These are phyloP conservation scores for Caenorhabditis virilis DNA, from an alignment of 2,888 invertebrate genomes.

Conservation along the genomic window DNA sequence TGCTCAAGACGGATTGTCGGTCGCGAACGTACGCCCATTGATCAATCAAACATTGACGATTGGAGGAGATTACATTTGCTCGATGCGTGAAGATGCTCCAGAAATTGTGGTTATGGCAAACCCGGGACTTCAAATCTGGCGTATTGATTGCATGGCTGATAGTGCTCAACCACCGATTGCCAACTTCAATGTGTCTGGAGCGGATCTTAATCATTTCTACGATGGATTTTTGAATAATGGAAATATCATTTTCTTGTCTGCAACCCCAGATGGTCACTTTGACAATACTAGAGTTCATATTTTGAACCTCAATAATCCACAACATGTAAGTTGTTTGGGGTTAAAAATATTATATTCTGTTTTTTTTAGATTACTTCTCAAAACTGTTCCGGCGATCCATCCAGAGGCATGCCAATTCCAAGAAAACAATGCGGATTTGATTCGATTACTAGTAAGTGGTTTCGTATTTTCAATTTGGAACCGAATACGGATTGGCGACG, in stretches of 20 bases:
- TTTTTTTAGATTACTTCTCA: constrained; percentile 58
- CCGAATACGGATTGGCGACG: neutral
- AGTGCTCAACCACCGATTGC: constrained; percentile 53
- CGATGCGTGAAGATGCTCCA: constrained; percentile 65
- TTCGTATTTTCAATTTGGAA: neutral
- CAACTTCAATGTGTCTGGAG: constrained; percentile 59
- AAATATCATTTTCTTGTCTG: constrained; percentile 63
- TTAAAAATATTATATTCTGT: neutral
- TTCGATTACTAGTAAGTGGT: constrained; percentile 49
- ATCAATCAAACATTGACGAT: constrained; percentile 52
- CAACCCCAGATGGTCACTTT: constrained; percentile 63
- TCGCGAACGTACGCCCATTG: constrained; percentile 55
- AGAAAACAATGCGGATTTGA: constrained; percentile 66
- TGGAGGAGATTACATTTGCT: constrained; percentile 61
- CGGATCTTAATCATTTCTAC: constrained; percentile 64
- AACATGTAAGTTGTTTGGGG: constrained; percentile 21
- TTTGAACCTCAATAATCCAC: constrained; percentile 51
- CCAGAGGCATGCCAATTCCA: constrained; percentile 63
- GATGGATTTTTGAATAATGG: constrained; percentile 65
- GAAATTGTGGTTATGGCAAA: constrained; percentile 64
- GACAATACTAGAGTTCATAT: constrained; percentile 64
- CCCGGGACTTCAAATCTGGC: constrained; percentile 61
- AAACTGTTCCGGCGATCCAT: constrained; percentile 49
- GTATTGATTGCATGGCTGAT: constrained; percentile 48
- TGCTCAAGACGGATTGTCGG: constrained; percentile 56